Conservation (phyloP, 2,888 invertebrate species). For the Tortricodes alternella region DNA sequence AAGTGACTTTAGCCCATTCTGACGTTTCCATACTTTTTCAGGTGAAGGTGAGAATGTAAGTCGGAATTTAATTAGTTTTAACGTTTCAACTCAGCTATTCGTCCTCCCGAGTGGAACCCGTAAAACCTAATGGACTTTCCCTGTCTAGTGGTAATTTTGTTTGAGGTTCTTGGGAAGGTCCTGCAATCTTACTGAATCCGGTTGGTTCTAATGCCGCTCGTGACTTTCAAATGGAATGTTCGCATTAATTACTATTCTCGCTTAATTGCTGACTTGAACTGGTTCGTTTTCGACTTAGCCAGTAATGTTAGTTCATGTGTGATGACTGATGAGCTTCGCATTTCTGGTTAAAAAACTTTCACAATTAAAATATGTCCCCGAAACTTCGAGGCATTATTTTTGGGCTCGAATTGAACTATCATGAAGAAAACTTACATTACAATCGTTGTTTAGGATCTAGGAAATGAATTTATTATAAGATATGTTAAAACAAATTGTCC, state of each 20-base stretch:
- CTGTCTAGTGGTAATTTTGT: constrained; percentile 75
- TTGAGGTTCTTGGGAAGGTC: constrained; percentile 55
- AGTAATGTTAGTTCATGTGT: no score
- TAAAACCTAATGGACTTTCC: constrained; percentile 81
- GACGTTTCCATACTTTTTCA: constrained; percentile 41
- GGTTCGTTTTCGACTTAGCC: background rate
- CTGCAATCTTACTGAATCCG: constrained; percentile 61
- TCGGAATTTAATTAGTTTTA: constrained; percentile 75
- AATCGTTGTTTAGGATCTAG: no score
- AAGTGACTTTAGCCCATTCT: background rate
- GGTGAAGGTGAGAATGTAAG: constrained; percentile 59
- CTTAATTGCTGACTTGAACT: background rate
- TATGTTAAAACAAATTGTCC: no score
- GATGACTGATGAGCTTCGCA: no score
- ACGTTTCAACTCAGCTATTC: constrained; percentile 67
- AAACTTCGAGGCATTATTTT: no score
- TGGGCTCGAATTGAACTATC: no score
- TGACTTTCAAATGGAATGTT: constrained; percentile 28
- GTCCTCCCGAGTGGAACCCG: constrained; percentile 68
- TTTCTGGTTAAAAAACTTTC: no score
- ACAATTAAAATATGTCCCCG: no score
- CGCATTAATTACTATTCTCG: constrained; percentile 1
- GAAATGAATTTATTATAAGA: no score
- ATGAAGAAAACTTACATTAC: no score
- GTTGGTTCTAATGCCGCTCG: constrained; percentile 43